phyloP scores from a whole-genome alignment of 2,113 vertebrate species.

The Bothrops jararaca region DNA sequence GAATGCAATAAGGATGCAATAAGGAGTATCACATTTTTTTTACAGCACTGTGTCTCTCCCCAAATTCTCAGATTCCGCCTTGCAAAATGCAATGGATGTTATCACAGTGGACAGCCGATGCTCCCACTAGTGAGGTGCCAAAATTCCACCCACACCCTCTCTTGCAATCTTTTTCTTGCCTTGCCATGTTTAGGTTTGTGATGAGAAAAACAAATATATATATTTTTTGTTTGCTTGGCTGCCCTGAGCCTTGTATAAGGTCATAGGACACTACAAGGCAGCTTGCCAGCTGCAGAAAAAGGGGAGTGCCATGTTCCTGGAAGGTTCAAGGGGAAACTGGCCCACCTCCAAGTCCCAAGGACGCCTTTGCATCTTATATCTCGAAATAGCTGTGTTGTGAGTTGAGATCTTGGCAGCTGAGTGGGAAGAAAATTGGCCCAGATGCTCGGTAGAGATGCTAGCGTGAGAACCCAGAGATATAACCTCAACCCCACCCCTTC shows the following conservation, averaged over 20 bases:
- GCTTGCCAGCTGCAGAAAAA: neutral
- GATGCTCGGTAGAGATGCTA: neutral
- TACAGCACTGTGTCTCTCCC: neutral
- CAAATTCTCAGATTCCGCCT: neutral
- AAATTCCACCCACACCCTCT: neutral
- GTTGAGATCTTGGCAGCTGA: neutral
- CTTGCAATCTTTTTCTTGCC: neutral
- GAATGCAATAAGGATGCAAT: neutral
- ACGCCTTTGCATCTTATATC: neutral
- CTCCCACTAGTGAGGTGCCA: neutral
- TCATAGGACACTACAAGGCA: neutral
- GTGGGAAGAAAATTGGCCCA: neutral
- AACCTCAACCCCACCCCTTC: neutral
- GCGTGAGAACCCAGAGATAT: neutral
- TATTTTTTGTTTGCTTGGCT: neutral
- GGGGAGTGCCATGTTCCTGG: neutral
- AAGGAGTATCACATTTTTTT: neutral
- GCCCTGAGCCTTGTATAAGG: neutral
- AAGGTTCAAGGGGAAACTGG: neutral
- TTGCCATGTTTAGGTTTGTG: neutral
- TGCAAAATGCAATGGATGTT: neutral
- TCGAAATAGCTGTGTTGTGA: neutral
- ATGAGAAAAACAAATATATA: neutral
- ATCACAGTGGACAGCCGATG: neutral
- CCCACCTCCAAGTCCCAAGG: neutral